Percentiles rank a stretch among this genome's conserved stretches.
Conservation (phyloP, 1,140 invertebrate species). For the Scaptomyza hsui region DNA sequence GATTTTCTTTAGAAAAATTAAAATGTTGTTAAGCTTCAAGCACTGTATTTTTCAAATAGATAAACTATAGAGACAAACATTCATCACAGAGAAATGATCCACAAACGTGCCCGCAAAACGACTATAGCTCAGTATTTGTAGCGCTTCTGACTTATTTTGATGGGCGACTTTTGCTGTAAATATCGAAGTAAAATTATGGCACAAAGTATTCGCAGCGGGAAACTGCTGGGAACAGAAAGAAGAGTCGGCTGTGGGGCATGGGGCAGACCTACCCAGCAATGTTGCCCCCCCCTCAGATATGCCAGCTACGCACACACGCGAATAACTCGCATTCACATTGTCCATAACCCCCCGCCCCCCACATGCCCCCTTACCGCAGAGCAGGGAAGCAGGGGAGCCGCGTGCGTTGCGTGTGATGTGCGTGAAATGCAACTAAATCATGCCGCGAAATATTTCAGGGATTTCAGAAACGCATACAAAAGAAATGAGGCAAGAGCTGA, state of each 20-base stretch:
- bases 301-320: slow-evolving; percentile 53
- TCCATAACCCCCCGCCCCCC: slow-evolving; percentile 10
- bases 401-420: slow-evolving; percentile 71
- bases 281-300: slow-evolving; percentile 40
- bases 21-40: too few relatives aligned
- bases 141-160: slow-evolving; percentile 60
- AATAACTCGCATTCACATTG: slow-evolving; percentile 53
- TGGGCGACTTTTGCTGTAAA: slow-evolving; percentile 70
- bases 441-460: slow-evolving; percentile 78
- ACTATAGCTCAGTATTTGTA: slow-evolving; percentile 17
- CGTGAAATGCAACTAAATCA: slow-evolving; percentile 80
- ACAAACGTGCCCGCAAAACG: slow-evolving; percentile 17
- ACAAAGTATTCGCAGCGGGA: slow-evolving; percentile 48
- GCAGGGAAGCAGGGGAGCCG: not conserved
- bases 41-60: too few relatives aligned
- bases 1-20: too few relatives aligned
- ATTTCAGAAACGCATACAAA: slow-evolving; percentile 55
- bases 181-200: slow-evolving; percentile 66
- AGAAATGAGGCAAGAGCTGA: slow-evolving; percentile 46
- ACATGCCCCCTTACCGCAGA: too few relatives aligned
- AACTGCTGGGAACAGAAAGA: not conserved
- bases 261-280: slow-evolving; percentile 21
- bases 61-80: not conserved
- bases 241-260: slow-evolving; percentile 16
- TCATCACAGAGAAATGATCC: not conserved